Evolutionary conservation across 2,797 vertebrate species (phyloP).

Genomic region (Gymnothorax javanicus): DNA sequence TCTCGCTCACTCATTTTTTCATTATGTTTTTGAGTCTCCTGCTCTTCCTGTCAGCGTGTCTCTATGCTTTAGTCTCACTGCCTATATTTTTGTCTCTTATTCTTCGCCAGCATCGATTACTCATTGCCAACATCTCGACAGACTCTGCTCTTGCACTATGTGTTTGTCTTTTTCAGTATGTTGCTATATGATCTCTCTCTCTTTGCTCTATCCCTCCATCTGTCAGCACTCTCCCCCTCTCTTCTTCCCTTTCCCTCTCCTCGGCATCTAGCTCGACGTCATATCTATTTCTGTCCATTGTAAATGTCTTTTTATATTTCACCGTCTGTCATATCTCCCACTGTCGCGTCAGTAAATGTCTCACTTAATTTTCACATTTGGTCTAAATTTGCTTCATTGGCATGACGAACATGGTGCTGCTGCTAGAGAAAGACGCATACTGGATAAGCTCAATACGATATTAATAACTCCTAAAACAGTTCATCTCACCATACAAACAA

Average conservation of each 20-base stretch:
- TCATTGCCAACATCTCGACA: background rate
- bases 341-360: background rate
- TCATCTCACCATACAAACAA: background rate
- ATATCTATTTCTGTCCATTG: background rate
- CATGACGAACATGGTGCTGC: background rate
- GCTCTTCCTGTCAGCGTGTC: background rate
- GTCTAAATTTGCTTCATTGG: background rate
- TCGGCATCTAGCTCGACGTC: background rate
- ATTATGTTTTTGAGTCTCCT: background rate
- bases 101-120: background rate
- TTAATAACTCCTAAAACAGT: background rate
- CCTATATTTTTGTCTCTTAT: background rate
- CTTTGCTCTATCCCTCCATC: background rate
- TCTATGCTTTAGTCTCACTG: background rate
- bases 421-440: background rate
- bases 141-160: background rate
- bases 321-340: background rate
- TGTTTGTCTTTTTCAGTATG: slow-evolving; percentile 6
- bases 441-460: background rate
- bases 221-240: background rate
- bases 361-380: background rate
- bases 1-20: background rate
- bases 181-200: background rate
- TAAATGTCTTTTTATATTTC: background rate
- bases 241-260: background rate